phyloP scores from a whole-genome alignment of 2,797 vertebrate species.

The Heliangelus exortis region DNA sequence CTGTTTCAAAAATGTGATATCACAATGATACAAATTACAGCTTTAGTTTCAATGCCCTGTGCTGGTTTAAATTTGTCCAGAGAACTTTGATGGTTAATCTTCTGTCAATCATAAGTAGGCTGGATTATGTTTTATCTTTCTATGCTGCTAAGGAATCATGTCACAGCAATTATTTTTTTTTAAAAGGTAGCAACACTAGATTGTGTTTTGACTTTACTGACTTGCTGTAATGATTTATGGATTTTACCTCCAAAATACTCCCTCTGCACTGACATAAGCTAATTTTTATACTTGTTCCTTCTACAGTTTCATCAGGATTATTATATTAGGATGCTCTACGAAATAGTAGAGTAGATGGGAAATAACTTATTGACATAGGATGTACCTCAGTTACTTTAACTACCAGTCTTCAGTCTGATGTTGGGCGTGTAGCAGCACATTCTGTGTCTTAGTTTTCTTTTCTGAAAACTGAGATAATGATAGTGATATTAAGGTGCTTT shows the following conservation, averaged over 20 bases:
- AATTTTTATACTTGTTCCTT: neutral
- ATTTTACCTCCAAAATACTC: neutral
- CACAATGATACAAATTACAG: neutral
- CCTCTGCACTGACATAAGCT: neutral
- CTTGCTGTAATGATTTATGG: neutral
- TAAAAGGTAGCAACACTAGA: neutral
- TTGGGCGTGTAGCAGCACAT: constrained; percentile 6
- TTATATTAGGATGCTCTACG: neutral
- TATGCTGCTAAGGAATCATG: neutral
- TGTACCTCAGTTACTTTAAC: neutral
- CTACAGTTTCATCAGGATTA: neutral
- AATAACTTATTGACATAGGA: neutral
- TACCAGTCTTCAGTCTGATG: neutral
- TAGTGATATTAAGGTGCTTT: constrained; percentile 19
- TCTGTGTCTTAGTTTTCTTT: neutral
- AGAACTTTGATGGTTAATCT: neutral
- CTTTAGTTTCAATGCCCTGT: neutral
- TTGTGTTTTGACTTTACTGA: neutral
- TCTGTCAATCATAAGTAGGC: neutral
- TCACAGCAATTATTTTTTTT: neutral
- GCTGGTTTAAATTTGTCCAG: neutral
- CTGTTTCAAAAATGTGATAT: neutral
- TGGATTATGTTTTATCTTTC: neutral
- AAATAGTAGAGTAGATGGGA: neutral
- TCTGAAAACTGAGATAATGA: constrained; percentile 44